Evolutionary conservation across 2,888 invertebrate genomes (phyloP), one percentile per base, ranked within the genome.

Genomic region (Rhopalosiphum nymphaeae): DNA sequence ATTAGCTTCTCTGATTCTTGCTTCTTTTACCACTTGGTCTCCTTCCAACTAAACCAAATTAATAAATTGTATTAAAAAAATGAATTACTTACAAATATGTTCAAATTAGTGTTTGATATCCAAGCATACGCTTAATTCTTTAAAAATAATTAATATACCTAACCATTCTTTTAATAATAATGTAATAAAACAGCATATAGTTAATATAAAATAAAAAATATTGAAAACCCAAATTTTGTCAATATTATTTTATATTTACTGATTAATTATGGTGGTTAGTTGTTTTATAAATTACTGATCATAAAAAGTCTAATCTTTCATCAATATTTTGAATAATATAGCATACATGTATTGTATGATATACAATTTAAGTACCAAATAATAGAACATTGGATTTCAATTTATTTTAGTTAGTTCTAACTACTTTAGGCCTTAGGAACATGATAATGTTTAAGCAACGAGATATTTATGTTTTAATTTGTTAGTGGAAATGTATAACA

Each of bases 11-110:
- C 98, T 97, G 94, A 98, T 96, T 95, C 97, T 97, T 95, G 97
- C 97, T 96, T 98, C 98, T 96, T 98, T 98, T 42, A 97, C 96
- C 84, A 98, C 96, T 96, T 98, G 98, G 95, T 98, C 98, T 95
- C 98, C 98, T 96, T 98, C 98, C 91, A 98, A 96, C 95, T 96
- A 95, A 95, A 93, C 91, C 78, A 90, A 87, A 46, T 11, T 92
- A 67, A 95, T 44, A 92, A 56, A 85, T 94, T 93, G 78, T 16
- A 11, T 7, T 42, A 42, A 9, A 46, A 78, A 78, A 78, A 36
- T 78, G 25, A 89, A 53, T 56, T 7, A 78, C 44, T 84, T 78
- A 53, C 53, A 86, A 53, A 9, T 36, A 46, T 87, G 29, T 29
- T 49, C 13, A 67, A 67, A n/a, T n/a, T 5, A n/a, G n/a, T n/a